Conservation (phyloP, 2,797 vertebrate species). For the Ficedula albicollis region DNA sequence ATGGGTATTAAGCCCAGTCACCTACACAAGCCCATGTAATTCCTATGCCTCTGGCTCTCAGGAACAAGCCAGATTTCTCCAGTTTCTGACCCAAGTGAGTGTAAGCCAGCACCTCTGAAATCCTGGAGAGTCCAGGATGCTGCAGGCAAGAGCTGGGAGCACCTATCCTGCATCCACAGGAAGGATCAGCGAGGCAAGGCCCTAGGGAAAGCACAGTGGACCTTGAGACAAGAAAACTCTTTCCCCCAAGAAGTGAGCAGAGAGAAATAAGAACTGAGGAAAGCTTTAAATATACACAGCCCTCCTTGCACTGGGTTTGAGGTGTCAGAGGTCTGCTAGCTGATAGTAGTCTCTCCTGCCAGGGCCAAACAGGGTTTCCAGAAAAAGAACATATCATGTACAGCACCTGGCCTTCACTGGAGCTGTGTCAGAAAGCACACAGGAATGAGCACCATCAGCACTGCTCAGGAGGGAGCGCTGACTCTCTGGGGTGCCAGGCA, state of each 20-base stretch:
- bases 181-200: fast-evolving
- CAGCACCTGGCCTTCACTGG: neutral
- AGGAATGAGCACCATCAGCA: slow-evolving; percentile 62
- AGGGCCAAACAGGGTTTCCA: neutral
- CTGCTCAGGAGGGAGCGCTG: neutral
- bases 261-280: neutral
- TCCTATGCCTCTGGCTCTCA: neutral
- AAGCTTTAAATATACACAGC: neutral
- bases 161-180: fast-evolving
- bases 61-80: neutral
- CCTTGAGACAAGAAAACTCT: neutral
- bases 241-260: neutral
- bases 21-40: neutral
- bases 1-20: neutral
- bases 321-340: slow-evolving; percentile 2
- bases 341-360: neutral
- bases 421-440: neutral
- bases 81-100: neutral
- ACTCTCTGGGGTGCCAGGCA: fast-evolving
- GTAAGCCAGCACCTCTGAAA: neutral
- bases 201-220: neutral
- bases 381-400: slow-evolving; percentile 33
- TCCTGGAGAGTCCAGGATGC: neutral
- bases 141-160: fast-evolving
- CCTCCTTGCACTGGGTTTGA: neutral